These are phyloP conservation scores for Xylota segnis DNA, from an alignment of 2,888 invertebrate species.

Conservation along the genomic window DNA sequence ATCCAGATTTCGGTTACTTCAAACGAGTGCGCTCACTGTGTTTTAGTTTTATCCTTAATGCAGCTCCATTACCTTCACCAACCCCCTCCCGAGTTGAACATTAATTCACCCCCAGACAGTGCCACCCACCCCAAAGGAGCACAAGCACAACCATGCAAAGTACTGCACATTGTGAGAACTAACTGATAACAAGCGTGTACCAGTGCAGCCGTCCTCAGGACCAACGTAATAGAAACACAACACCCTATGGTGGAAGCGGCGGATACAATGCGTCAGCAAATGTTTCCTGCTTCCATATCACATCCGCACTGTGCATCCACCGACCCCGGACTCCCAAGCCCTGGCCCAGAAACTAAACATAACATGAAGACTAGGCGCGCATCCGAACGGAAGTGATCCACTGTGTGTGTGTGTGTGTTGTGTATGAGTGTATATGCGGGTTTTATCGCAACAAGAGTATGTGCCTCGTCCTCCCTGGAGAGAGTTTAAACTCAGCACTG, in stretches of 20 bases:
- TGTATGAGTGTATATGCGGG: slow-evolving; percentile 16
- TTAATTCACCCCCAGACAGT: slow-evolving; percentile 7
- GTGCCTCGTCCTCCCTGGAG: slow-evolving; percentile 25
- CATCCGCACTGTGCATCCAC: slow-evolving; percentile 35
- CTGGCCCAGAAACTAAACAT: background rate
- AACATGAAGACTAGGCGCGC: slow-evolving; percentile 57
- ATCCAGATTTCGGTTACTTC: slow-evolving; percentile 31
- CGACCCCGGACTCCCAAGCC: slow-evolving; percentile 5
- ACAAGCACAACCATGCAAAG: slow-evolving; percentile 28
- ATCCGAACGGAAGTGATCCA: slow-evolving; percentile 59
- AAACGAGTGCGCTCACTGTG: slow-evolving; percentile 4
- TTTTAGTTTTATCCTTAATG: slow-evolving; percentile 17
- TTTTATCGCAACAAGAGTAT: slow-evolving; percentile 14
- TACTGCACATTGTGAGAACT: slow-evolving; percentile 46
- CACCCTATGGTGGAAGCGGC: slow-evolving; percentile 42
- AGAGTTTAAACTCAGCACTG: slow-evolving; percentile 49
- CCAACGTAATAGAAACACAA: slow-evolving; percentile 60
- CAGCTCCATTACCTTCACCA: slow-evolving; percentile 44
- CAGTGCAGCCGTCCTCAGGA: background rate
- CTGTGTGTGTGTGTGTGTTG: slow-evolving; percentile 8
- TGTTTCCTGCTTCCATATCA: slow-evolving; percentile 72
- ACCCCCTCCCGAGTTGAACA: background rate
- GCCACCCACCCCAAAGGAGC: slow-evolving; percentile 3
- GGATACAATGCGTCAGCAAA: slow-evolving; percentile 75
- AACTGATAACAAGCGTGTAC: slow-evolving; percentile 67